Evolutionary conservation across 2,888 invertebrate genomes (phyloP), one percentile per base, ranked within the genome.

Genomic region (Pantelozetes paolii): DNA sequence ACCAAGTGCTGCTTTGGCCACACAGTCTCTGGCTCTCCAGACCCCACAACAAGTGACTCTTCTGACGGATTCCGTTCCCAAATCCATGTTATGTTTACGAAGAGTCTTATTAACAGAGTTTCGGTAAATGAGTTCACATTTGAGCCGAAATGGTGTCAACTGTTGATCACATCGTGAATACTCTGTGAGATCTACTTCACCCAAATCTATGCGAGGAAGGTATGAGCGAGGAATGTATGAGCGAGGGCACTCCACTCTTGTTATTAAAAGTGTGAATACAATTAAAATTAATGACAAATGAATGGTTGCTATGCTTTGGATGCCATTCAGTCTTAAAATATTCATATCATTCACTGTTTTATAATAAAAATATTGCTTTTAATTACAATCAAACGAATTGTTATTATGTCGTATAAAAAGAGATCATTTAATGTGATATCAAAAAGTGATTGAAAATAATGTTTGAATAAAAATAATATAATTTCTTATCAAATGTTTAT

Each of bases 11-110:
- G 67, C 67, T 18, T 40, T 8, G 36, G 67, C 67, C 67, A 67
- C 67, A 67, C 67, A 67, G n/a, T 67, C 67, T 13, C 67, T 30
- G 2, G 67, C 67, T 23, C 23, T 36, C 67, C 67, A 67, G n/a
- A 67, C 20, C 18, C 67, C 67, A 40, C 67, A 67, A 67, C 67
- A 67, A 40, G n/a, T 32, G 2, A 36, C 36, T 15, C 67, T 13
- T 23, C 67, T 20, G 11, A 67, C 67, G 13, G 67, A 67, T 23
- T 67, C 67, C 2, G 67, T 67, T 2, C 32, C 20, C 1, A 23
- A 15, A 23, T 67, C 40, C 67, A 36, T 32, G 20, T 67, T 40
- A 23, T 67, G 67, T 67, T 40, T 36, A 9, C 36, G n/a, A 3
- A 67, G 32, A 20, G 67, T 67, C 1, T 42, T 23, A 23, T 67